Evolutionary conservation across 2,113 vertebrate genomes (phyloP), one percentile per base, ranked within the genome.

Genomic region (Promerops cafer): DNA sequence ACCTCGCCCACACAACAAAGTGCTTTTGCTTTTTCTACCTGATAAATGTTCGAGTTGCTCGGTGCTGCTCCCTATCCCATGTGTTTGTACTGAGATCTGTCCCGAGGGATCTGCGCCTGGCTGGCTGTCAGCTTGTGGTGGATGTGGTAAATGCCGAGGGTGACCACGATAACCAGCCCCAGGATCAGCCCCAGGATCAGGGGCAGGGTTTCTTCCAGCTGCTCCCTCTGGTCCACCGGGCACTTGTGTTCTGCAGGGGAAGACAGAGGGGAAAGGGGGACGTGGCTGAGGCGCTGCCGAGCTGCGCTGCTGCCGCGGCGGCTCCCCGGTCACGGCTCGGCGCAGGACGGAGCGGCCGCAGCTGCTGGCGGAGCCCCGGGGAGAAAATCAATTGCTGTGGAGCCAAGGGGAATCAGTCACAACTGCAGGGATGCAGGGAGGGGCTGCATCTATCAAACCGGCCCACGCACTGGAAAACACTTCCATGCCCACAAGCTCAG

Each of bases 41-140:
- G 96, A 95, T 93, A 45, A 79, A 31, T 52, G 47, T 15, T 28
- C 4, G n/a, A 11, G 61, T 44, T 20, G n/a, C 56, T 82, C 5
- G 7, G 45, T 84, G 27, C 87, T 40, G 57, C 42, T 66, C 53
- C 87, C 96, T 98, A 98, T 81, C 98, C 99, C 99, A 99, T 99
- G 98, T 99, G 99, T 95, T 99, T 99, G 97, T 99, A 99, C 92
- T 99, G 98, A 87, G 99, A 99, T 96, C 99, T 98, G 96, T 99
- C 99, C 71, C 98, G 96, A 84, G 99, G 99, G 56, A 99, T 98
- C 89, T 99, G 99, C 30, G 98, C 98, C 96, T 99, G 98, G 69
- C 52, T 98, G 22, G 99, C 98, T 5, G 98, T 99, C 98, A 99
- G 98, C 97, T 99, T 99, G 94, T 99, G 99, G 96, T 99, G 99